A percentile compares a stretch with the other conserved stretches of the same genome.
These are phyloP conservation scores for Bothrops jararaca DNA, from an alignment of 2,113 vertebrate genomes.

Conservation along the genomic window DNA sequence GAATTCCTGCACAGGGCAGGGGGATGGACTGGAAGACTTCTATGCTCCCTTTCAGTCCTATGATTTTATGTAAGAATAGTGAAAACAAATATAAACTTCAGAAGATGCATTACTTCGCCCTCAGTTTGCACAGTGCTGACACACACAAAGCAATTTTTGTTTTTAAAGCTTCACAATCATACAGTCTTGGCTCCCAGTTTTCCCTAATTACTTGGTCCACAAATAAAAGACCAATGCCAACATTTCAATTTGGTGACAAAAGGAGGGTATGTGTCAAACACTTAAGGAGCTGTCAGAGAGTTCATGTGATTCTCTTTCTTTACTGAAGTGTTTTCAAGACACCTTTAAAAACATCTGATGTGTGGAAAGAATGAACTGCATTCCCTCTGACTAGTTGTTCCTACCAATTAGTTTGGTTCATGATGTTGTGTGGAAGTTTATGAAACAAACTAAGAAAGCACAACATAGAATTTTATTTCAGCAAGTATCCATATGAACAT, in stretches of 20 bases:
- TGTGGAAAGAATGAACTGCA: constrained; percentile 16
- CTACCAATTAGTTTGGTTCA: background rate
- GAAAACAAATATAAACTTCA: background rate
- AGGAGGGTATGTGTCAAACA: background rate
- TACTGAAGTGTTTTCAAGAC: background rate
- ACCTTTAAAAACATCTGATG: background rate
- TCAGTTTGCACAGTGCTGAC: background rate
- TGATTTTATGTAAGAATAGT: background rate
- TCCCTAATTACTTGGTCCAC: background rate
- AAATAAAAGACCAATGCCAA: constrained; percentile 1
- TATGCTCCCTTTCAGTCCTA: background rate
- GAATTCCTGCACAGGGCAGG: too few species aligned
- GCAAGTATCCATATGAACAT: background rate
- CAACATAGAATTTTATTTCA: background rate
- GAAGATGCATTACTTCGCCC: background rate
- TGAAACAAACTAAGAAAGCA: constrained; percentile 22
- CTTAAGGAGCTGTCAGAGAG: background rate
- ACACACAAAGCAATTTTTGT: background rate
- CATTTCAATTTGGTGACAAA: background rate
- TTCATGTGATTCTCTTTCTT: background rate
- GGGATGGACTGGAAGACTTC: too few species aligned
- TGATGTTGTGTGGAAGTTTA: background rate
- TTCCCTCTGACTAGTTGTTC: background rate
- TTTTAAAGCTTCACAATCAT: background rate
- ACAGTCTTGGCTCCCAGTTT: background rate